Evolutionary conservation across 2,797 vertebrate genomes (phyloP), one percentile per base, ranked within the genome.

Genomic region (Chaetodon trifasciatus): DNA sequence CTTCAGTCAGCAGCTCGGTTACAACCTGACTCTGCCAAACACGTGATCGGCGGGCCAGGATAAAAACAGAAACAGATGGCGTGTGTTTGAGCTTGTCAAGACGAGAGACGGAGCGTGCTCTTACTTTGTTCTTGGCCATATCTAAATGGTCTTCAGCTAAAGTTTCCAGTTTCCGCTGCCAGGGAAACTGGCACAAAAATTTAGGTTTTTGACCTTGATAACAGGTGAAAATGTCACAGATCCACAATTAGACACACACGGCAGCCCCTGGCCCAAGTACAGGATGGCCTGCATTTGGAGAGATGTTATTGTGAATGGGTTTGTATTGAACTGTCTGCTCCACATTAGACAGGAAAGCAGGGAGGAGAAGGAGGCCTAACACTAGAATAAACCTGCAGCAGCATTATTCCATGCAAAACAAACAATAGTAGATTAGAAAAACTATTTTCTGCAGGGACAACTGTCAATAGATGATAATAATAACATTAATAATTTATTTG

Each of bases 41-140:
- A 77, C 74, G 6, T 70, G 75, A 73, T 57, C 79, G 58, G 47
- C 76, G 53, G 49, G 68, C 67, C 0, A 53, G 50, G 83, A 58
- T 87, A 82, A 84, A 82, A 69, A 67, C 65, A 82, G 65, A 82
- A 81, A n/a, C 82, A 89, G 81, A 69, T 87, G 86, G 82, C 17
- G 74, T 55, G 78, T 77, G 77, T 86, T 57, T 78, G 74, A 73
- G 57, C 60, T 74, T 17, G 52, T 52, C 32, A 37, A 8, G 61
- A 40, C 23, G 56, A 32, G 39, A 58, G 61, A 76, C n/a, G 39
- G 1, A 10, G 40, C 7, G 2, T 6, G n/a, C 40, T 52, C 50
- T 44, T 35, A 42, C 67, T 73, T 76, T 13, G 19, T 11, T 74
- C 32, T 15, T 19, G 15, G n/a, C 16, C 19, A 46, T 9, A 57